These are phyloP conservation scores for Araneus ventricosus DNA, from an alignment of 1,140 invertebrate species.

Conservation along the genomic window DNA sequence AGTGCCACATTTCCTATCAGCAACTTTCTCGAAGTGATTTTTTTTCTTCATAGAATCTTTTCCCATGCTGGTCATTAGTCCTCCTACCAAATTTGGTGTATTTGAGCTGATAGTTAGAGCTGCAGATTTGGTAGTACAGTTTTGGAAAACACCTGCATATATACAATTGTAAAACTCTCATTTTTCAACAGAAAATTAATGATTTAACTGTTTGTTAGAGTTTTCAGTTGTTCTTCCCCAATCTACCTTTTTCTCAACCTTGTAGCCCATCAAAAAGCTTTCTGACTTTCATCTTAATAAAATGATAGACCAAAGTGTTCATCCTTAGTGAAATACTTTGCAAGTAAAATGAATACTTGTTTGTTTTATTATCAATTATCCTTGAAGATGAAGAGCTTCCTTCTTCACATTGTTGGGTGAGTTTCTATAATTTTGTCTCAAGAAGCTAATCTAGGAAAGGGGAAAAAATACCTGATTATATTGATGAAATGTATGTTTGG, in stretches of 20 bases:
- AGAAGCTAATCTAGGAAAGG: conserved; percentile 72
- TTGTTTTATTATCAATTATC: conserved; percentile 89
- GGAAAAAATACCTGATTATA: not conserved
- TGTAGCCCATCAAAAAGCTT: conserved; percentile 90
- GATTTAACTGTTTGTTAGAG: conserved; percentile 84
- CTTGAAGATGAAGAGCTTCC: conserved; percentile 91
- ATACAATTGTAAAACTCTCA: not conserved
- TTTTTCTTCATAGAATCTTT: too few relatives aligned
- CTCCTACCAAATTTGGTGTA: too few relatives aligned
- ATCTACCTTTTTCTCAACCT: conserved; percentile 91
- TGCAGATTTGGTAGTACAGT: too few relatives aligned
- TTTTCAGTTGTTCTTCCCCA: conserved; percentile 91
- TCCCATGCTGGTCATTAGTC: too few relatives aligned
- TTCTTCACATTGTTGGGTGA: conserved; percentile 90
- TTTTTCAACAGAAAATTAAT: not conserved
- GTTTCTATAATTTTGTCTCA: conserved; percentile 87
- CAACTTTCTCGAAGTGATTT: too few relatives aligned
- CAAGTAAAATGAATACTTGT: conserved; percentile 87
- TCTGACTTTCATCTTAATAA: conserved; percentile 94
- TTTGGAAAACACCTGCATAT: too few relatives aligned
- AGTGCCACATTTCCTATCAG: too few relatives aligned
- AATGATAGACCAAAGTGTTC: conserved; percentile 90
- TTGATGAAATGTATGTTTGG: too few relatives aligned
- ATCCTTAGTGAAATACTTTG: conserved; percentile 87
- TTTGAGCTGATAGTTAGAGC: too few relatives aligned